Conservation (phyloP, 2,888 invertebrate genomes). For the Polia nebulosa region DNA sequence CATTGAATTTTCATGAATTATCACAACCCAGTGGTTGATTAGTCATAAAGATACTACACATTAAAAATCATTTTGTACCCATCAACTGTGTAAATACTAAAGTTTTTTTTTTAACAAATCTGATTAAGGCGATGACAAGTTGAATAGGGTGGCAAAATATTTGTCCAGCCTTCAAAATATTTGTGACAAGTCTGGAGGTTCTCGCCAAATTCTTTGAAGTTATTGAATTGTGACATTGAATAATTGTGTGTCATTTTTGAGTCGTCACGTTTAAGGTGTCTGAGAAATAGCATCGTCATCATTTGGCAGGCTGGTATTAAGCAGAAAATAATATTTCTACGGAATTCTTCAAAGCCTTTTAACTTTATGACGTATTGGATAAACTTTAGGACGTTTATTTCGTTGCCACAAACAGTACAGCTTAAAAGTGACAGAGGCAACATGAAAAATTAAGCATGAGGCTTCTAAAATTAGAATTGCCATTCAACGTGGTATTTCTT, state of each 20-base stretch:
- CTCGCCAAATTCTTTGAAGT: conserved; percentile 12
- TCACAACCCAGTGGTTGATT: no score
- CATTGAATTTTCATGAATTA: no score
- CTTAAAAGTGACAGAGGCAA: no score
- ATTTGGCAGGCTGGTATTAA: background rate
- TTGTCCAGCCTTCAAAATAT: conserved; percentile 20
- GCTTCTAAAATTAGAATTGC: no score
- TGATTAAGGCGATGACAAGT: background rate
- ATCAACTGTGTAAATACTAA: background rate
- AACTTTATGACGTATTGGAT: no score
- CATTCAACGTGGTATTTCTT: no score
- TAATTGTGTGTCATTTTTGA: background rate
- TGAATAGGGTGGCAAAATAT: conserved; percentile 5
- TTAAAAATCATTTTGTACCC: no score
- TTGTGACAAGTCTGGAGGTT: conserved; percentile 8
- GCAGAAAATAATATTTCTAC: background rate
- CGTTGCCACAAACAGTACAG: no score
- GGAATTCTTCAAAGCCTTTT: background rate
- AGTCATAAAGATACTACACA: no score
- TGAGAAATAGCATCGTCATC: background rate
- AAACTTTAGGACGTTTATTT: no score
- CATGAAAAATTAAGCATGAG: no score
- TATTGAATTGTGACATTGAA: conserved; percentile 29
- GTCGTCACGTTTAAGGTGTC: background rate
- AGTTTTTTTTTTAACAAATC: background rate